phyloP scores from a whole-genome alignment of 1,140 invertebrate genomes.

The Centruroides sculpturatus region DNA sequence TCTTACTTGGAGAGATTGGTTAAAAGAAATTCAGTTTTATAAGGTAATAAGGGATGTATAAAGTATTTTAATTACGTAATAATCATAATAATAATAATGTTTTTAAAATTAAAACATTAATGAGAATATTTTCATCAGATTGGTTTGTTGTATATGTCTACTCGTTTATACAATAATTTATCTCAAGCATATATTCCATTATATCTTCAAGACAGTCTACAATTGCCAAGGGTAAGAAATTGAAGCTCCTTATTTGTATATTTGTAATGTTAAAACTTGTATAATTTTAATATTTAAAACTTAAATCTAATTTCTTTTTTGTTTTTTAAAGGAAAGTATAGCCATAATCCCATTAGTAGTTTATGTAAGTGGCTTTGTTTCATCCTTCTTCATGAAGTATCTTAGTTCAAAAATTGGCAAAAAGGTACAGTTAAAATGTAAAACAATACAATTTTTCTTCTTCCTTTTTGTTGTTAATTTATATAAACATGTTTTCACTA shows the following conservation, averaged over 20 bases:
- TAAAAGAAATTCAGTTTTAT: constrained; percentile 50
- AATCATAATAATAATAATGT: too few species aligned
- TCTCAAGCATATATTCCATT: constrained; percentile 81
- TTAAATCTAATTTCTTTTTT: background rate
- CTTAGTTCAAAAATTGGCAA: constrained; percentile 50
- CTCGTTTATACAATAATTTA: constrained; percentile 75
- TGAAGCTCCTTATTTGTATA: background rate
- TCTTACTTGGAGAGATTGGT: constrained; percentile 32
- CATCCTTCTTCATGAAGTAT: constrained; percentile 50
- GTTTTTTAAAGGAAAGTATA: constrained; percentile 42
- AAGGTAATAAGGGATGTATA: constrained; percentile 18
- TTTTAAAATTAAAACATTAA: too few species aligned
- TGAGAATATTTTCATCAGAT: constrained; percentile 35
- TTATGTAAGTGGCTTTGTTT: constrained; percentile 67
- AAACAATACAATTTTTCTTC: too few species aligned
- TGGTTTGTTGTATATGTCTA: constrained; percentile 74
- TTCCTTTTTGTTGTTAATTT: too few species aligned
- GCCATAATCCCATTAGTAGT: constrained; percentile 75
- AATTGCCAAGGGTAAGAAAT: constrained; percentile 43
- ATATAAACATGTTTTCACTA: too few species aligned
- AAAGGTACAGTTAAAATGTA: constrained; percentile 35
- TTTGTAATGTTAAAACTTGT: background rate
- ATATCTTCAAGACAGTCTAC: constrained; percentile 67
- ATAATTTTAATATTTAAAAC: too few species aligned
- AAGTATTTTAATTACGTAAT: too few species aligned